Conservation (phyloP, 2,888 invertebrate species). For the Lordiphosa fenestrarum region DNA sequence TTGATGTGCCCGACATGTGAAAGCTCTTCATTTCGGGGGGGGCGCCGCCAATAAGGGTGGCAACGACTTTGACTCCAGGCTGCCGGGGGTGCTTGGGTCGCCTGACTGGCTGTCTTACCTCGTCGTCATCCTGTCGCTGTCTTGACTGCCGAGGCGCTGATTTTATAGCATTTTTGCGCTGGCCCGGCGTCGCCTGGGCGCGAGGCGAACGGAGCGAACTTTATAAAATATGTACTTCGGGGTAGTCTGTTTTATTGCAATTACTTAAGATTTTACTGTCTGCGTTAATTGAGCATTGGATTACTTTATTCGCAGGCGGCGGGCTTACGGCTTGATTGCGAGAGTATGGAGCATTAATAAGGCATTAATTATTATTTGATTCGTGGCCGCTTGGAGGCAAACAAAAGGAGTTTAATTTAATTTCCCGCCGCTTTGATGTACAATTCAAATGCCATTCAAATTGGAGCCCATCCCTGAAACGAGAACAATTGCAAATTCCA, state of each 20-base stretch:
- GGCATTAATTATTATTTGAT: constrained; percentile 74
- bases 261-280: constrained; percentile 74
- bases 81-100: constrained; percentile 7
- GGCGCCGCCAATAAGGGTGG: constrained; percentile 11
- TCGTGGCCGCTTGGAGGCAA: constrained; percentile 46
- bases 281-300: constrained; percentile 71
- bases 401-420: constrained; percentile 64
- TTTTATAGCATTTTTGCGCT: constrained; percentile 58
- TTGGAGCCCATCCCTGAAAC: constrained; percentile 53
- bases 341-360: constrained; percentile 55
- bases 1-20: constrained; percentile 73
- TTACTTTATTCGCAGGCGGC: constrained; percentile 33
- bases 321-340: constrained; percentile 51
- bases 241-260: constrained; percentile 75
- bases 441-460: constrained; percentile 66
- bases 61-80: constrained; percentile 21
- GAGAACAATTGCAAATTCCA: constrained; percentile 75
- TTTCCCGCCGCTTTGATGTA: constrained; percentile 66
- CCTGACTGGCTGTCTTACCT: constrained; percentile 61
- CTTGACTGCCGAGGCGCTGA: constrained; percentile 63
- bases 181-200: constrained; percentile 5
- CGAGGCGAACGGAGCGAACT: constrained; percentile 37
- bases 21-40: constrained; percentile 67
- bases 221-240: constrained; percentile 72
- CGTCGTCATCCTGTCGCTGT: constrained; percentile 52